Conservation (phyloP, 2,113 vertebrate species). For the Psettodes erumei region DNA sequence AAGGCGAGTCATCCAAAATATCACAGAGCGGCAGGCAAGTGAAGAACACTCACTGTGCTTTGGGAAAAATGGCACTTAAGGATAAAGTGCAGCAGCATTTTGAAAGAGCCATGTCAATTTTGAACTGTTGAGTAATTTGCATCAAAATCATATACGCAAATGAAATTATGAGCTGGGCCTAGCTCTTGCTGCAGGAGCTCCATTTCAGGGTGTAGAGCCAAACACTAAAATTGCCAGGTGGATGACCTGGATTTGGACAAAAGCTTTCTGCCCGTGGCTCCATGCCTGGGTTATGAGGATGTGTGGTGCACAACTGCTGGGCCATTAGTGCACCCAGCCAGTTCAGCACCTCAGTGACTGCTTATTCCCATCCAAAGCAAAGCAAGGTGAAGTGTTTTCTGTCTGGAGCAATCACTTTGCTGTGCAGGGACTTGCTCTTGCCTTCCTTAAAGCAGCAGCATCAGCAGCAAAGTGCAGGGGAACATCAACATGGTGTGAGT, state of each 20-base stretch:
- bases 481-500: constrained; percentile 28
- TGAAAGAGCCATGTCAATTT: background rate
- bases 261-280: background rate
- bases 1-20: background rate
- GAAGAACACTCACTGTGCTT: background rate
- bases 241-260: constrained; percentile 11
- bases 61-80: constrained; percentile 3
- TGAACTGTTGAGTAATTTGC: background rate
- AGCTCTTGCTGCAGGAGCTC: background rate
- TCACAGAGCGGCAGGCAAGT: background rate
- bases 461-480: background rate
- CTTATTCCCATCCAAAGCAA: constrained; percentile 12
- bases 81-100: background rate
- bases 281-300: background rate
- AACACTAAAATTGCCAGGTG: background rate
- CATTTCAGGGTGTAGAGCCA: background rate
- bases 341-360: constrained; percentile 20
- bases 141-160: background rate
- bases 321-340: constrained; percentile 18
- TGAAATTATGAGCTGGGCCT: background rate
- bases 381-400: constrained; percentile 20
- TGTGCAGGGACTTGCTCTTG: background rate
- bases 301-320: constrained; percentile 9
- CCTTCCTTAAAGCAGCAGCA: constrained; percentile 6
- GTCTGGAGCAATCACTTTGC: constrained; percentile 8